Evolutionary conservation across 2,888 invertebrate genomes (phyloP).

Genomic region (Autographa gamma): DNA sequence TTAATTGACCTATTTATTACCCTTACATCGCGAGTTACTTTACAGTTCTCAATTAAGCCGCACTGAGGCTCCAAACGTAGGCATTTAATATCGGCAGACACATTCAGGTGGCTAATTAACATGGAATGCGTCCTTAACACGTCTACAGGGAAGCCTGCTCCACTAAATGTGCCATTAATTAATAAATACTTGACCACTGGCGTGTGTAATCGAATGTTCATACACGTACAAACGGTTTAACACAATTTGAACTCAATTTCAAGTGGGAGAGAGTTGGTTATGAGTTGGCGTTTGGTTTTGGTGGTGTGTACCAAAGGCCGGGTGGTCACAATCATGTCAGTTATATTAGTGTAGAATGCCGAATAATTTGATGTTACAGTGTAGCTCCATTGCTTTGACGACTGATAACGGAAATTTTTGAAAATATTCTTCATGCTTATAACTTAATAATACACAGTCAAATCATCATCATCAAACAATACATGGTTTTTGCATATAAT

Average conservation of each 20-base stretch:
- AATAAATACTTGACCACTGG: slow-evolving; percentile 86
- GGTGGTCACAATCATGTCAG: slow-evolving; percentile 52
- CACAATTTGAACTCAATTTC: slow-evolving; percentile 29
- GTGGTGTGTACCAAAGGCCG: slow-evolving; percentile 28
- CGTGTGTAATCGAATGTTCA: slow-evolving; percentile 87
- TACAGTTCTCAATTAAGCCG: slow-evolving; percentile 44
- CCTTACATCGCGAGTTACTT: slow-evolving; percentile 31
- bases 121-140: slow-evolving; percentile 73
- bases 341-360: slow-evolving; percentile 61
- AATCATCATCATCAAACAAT: too few species aligned
- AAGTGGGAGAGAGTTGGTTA: slow-evolving; percentile 36
- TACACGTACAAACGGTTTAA: slow-evolving; percentile 62
- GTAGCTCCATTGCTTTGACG: slow-evolving; percentile 17
- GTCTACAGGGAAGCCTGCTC: slow-evolving; percentile 76
- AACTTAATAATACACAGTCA: neutral
- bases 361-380: slow-evolving; percentile 58
- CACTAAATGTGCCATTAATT: slow-evolving; percentile 85
- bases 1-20: slow-evolving; percentile 18
- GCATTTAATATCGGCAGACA: slow-evolving; percentile 57
- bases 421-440: neutral
- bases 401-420: neutral
- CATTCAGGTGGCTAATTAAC: slow-evolving; percentile 64
- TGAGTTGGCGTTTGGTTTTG: slow-evolving; percentile 17
- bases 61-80: slow-evolving; percentile 34
- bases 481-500: neutral